phyloP scores from a whole-genome alignment of 1,140 invertebrate species.

The Rhagoletis zephyria region DNA sequence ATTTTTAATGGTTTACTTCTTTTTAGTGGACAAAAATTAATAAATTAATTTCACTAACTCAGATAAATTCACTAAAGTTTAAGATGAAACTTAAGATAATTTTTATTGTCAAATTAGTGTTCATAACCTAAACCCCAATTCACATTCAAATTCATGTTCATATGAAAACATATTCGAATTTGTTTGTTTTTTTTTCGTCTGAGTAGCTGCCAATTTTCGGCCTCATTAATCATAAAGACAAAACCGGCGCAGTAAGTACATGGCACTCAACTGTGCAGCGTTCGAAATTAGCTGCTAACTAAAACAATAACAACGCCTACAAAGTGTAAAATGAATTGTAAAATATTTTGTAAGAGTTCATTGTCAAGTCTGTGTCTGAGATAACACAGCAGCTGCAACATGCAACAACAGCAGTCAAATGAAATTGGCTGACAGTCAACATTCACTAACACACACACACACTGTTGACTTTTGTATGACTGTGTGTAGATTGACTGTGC shows the following conservation, averaged over 20 bases:
- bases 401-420: not conserved
- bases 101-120: too few species aligned
- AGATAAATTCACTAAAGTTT: too few species aligned
- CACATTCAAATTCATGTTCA: too few species aligned
- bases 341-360: conserved; percentile 21
- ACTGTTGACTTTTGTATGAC: not conserved
- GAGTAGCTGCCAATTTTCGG: not conserved
- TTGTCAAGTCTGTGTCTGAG: conserved; percentile 21
- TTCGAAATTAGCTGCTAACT: conserved; percentile 7
- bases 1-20: too few species aligned
- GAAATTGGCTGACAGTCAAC: conserved; percentile 9
- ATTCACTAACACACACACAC: not conserved
- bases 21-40: too few species aligned
- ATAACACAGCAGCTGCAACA: not conserved
- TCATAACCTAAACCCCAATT: too few species aligned
- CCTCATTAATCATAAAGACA: not conserved
- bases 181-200: not conserved
- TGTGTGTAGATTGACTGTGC: not conserved
- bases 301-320: not conserved
- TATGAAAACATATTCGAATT: not conserved
- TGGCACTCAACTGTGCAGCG: too few species aligned
- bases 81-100: too few species aligned
- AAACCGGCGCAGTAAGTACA: not conserved
- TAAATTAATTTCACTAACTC: too few species aligned
- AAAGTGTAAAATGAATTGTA: not conserved